These are phyloP conservation scores for Alsophila aescularia DNA, from an alignment of 2,888 invertebrate species.

Conservation along the genomic window DNA sequence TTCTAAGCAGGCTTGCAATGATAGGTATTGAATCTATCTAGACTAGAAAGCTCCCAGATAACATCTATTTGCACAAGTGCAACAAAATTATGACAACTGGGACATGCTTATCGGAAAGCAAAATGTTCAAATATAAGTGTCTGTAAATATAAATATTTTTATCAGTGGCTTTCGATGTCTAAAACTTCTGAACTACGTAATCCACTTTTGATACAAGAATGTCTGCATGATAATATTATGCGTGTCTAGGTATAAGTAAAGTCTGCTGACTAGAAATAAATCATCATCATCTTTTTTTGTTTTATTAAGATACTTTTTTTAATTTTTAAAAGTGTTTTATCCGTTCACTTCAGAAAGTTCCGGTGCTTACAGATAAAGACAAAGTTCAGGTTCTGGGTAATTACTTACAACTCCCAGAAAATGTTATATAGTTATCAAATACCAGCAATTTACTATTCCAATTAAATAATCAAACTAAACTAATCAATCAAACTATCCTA, in stretches of 20 bases:
- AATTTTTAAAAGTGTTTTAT: too few species aligned
- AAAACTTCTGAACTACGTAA: background rate
- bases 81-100: conserved; percentile 34
- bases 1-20: too few species aligned
- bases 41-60: background rate
- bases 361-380: too few species aligned
- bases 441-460: too few species aligned
- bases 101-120: conserved; percentile 40
- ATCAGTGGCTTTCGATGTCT: background rate
- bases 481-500: background rate
- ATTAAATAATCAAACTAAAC: too few species aligned
- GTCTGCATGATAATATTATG: background rate
- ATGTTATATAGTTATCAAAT: too few species aligned
- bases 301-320: too few species aligned
- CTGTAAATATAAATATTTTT: conserved; percentile 12
- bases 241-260: too few species aligned
- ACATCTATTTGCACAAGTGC: conserved; percentile 42
- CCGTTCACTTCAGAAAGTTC: too few species aligned
- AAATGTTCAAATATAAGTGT: conserved; percentile 35
- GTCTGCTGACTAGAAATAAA: too few species aligned
- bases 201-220: background rate
- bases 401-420: too few species aligned
- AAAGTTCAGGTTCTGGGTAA: too few species aligned
- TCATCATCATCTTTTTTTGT: background rate
- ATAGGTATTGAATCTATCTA: background rate